Percentiles rank a stretch among this genome's conserved stretches.
phyloP scores from a whole-genome alignment of 2,888 invertebrate species.

The Drosophila birchii region DNA sequence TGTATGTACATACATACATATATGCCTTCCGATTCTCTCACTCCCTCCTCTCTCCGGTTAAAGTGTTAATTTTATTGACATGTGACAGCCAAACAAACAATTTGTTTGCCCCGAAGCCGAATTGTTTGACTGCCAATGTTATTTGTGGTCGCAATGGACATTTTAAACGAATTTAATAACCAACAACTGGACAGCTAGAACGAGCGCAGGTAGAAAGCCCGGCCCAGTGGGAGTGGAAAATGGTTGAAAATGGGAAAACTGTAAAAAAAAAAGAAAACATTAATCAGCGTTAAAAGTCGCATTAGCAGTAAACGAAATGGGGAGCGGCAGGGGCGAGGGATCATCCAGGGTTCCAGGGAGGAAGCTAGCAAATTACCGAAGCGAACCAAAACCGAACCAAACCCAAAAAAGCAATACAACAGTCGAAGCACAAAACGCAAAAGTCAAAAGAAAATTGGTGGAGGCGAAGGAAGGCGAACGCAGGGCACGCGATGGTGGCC shows the following conservation, averaged over 20 bases:
- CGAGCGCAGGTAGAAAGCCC: slow-evolving; percentile 23
- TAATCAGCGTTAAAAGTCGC: slow-evolving; percentile 81
- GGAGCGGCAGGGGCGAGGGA: slow-evolving; percentile 50
- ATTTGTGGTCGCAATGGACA: slow-evolving; percentile 65
- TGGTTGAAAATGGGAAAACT: slow-evolving; percentile 10
- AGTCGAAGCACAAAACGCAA: slow-evolving; percentile 62
- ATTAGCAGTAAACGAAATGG: slow-evolving; percentile 75
- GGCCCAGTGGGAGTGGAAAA: slow-evolving; percentile 9
- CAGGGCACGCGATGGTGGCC: slow-evolving; percentile 59
- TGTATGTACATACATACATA: slow-evolving; percentile 13
- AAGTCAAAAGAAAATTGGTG: slow-evolving; percentile 76
- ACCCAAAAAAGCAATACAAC: slow-evolving; percentile 42
- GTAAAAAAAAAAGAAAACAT: slow-evolving; percentile 60
- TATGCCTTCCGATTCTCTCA: neutral
- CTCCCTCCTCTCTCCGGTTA: slow-evolving; percentile 22
- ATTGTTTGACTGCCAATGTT: slow-evolving; percentile 59
- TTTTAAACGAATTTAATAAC: slow-evolving; percentile 72
- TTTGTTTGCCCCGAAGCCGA: slow-evolving; percentile 63
- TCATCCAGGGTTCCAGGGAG: neutral
- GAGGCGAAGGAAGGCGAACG: slow-evolving; percentile 38
- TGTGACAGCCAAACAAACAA: slow-evolving; percentile 73
- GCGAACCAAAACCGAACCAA: slow-evolving; percentile 34
- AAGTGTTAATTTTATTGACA: slow-evolving; percentile 80
- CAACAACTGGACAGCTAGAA: neutral
- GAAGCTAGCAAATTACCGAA: slow-evolving; percentile 52